A percentile compares a stretch with the other conserved stretches of the same genome.
Evolutionary conservation across 53 echinoderm and acorn worm species (phyloP).

Genomic region (Pentamera pediparva): DNA sequence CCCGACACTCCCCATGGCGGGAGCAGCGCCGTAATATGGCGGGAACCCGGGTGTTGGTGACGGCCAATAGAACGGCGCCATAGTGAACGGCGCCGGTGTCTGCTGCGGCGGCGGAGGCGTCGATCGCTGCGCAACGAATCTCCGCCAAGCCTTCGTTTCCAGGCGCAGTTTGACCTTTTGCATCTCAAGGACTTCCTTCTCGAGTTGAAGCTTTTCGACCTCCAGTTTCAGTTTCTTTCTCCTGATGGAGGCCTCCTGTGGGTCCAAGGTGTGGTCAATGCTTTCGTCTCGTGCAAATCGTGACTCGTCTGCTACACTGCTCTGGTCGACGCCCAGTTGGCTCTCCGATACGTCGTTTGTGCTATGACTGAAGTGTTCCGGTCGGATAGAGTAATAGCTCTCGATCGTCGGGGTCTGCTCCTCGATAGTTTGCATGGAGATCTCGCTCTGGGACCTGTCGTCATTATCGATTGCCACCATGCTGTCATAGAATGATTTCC

Average conservation of each 20-base stretch:
- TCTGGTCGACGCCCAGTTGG: neutral
- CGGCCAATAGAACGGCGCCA: conserved; percentile 29
- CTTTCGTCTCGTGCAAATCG: neutral
- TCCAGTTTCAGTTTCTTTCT: conserved; percentile 18
- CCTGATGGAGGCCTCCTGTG: conserved; percentile 2
- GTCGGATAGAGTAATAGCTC: conserved; percentile 5
- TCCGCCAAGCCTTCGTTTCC: conserved; percentile 29
- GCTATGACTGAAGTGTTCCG: neutral
- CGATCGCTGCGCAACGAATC: conserved; percentile 3
- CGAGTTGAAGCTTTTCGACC: conserved; percentile 18
- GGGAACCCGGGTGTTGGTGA: conserved; percentile 28
- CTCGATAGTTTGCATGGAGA: neutral
- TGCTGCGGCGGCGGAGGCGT: conserved; percentile 12
- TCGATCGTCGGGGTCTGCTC: conserved; percentile 24
- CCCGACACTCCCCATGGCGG: neutral
- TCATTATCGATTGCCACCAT: conserved; percentile 12
- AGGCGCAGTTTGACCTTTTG: conserved; percentile 22
- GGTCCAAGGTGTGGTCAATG: neutral
- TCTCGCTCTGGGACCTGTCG: neutral
- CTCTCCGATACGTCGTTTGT: neutral
- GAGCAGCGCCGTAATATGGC: conserved; percentile 17
- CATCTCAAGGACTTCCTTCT: conserved; percentile 34
- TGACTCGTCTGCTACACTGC: neutral
- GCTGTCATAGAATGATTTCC: too few relatives aligned
- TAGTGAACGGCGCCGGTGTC: conserved; percentile 1